A percentile compares a stretch with the other conserved stretches of the same genome.
phyloP scores from a whole-genome alignment of 2,888 invertebrate genomes.

The Epinotia nisella region DNA sequence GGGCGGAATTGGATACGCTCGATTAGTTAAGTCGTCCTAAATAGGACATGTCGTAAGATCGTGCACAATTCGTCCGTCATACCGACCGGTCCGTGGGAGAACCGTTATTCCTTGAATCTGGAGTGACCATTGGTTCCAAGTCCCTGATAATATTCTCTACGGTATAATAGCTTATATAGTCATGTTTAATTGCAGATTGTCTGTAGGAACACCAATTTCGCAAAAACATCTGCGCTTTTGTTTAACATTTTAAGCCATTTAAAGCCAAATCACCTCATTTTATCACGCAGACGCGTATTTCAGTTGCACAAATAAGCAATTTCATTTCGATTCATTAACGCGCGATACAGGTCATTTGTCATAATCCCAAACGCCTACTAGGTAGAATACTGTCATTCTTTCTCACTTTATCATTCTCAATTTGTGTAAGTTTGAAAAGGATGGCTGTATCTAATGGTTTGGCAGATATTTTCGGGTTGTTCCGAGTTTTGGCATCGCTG shows the following conservation, averaged over 20 bases:
- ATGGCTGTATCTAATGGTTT: constrained; percentile 9
- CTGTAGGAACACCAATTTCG: not conserved
- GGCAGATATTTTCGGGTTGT: constrained; percentile 44
- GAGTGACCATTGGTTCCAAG: constrained; percentile 21
- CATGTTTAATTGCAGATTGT: not conserved
- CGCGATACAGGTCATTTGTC: constrained; percentile 42
- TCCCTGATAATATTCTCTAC: not conserved
- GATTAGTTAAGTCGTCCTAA: constrained; percentile 78
- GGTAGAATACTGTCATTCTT: not conserved
- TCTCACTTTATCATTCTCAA: constrained; percentile 4
- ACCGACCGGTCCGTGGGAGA: constrained; percentile 39
- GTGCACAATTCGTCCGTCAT: constrained; percentile 42
- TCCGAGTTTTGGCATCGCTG: constrained; percentile 60
- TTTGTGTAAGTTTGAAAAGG: constrained; percentile 4
- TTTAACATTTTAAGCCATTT: too few relatives aligned
- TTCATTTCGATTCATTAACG: constrained; percentile 55
- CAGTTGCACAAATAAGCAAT: constrained; percentile 39
- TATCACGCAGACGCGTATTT: constrained; percentile 14
- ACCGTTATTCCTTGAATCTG: constrained; percentile 31
- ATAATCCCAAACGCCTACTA: not conserved
- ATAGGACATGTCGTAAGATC: constrained; percentile 67
- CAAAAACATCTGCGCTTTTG: not conserved
- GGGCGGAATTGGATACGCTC: constrained; percentile 78
- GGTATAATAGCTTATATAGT: not conserved
- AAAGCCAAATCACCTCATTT: too few relatives aligned